A percentile compares a stretch with the other conserved stretches of the same genome.
Evolutionary conservation across 2,113 vertebrate species (phyloP).

Genomic region (Atractosteus spatula): DNA sequence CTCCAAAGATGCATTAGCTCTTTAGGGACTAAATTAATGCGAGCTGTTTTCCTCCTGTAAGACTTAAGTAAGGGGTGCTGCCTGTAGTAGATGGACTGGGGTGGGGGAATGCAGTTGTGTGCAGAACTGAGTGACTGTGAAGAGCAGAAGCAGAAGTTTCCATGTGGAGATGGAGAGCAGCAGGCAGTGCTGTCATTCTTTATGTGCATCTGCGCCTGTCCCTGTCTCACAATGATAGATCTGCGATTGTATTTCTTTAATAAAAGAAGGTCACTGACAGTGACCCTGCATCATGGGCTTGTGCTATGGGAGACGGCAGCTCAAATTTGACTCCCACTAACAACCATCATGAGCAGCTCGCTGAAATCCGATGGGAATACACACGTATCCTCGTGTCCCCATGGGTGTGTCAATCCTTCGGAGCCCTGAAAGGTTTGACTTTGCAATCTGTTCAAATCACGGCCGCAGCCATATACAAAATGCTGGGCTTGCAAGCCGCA

Average conservation of each 20-base stretch:
- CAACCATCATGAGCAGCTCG: not conserved
- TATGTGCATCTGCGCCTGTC: conserved; percentile 2
- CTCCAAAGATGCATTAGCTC: conserved; percentile 16
- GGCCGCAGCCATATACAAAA: conserved; percentile 50
- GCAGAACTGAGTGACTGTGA: conserved; percentile 36
- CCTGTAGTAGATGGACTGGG: conserved; percentile 43
- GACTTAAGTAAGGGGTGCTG: conserved; percentile 33
- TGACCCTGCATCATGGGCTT: not conserved
- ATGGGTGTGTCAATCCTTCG: conserved; percentile 39
- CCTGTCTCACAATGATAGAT: conserved; percentile 40
- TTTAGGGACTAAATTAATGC: conserved; percentile 56
- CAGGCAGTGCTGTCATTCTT: conserved; percentile 32
- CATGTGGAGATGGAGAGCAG: not conserved
- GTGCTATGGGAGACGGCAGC: not conserved
- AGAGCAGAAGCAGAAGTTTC: conserved; percentile 32
- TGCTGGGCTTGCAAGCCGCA: conserved; percentile 61
- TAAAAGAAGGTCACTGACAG: conserved; percentile 25
- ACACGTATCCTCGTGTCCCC: conserved; percentile 31
- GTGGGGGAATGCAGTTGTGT: conserved; percentile 57
- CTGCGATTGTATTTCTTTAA: conserved; percentile 43
- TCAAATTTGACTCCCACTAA: conserved; percentile 2
- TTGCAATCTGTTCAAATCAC: conserved; percentile 57
- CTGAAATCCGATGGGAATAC: not conserved
- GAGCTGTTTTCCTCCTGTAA: conserved; percentile 20
- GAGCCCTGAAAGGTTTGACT: conserved; percentile 45